Evolutionary conservation across 2,888 invertebrate genomes (phyloP), one percentile per base, ranked within the genome.

Genomic region (Parasteatoda lunata): DNA sequence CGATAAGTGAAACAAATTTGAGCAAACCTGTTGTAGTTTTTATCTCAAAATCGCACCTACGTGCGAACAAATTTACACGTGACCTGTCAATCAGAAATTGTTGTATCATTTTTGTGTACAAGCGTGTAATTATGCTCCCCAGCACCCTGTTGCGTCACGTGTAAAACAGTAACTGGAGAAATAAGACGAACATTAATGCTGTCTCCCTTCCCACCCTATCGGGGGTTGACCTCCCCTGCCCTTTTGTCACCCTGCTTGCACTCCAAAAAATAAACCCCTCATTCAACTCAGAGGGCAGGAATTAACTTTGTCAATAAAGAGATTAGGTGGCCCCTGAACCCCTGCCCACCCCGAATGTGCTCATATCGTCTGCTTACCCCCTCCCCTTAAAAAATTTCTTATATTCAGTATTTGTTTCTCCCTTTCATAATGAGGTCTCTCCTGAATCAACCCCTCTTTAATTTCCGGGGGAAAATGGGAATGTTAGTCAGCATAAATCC

Each of bases 221-320:
- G 49, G 15, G 52, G 70, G 51, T 30, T 76, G 69, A 70, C 78
- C 75, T 48, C 76, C 15, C 64, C 64, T 73, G 81, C 64, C 68
- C 81, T 73, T 72, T 72, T 64, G 71, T 72, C 73, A 49, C 80
- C 72, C 72, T 66, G 30, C 72, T 15, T 72, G 49, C 70, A n/a
- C 69, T 70, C 68, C 59, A 78, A 80, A 80, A 81, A 81, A 86
- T 80, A 65, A 80, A 59, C 69, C 77, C 72, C 72, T 51, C 81
- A 49, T 51, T 73, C 79, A 66, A 15, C 70, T 66, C 66, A 76
- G 77, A 86, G 80, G 85, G 80, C 72, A 86, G 86, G 86, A 87
- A 87, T 87, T 87, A 87, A 87, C 77, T 81, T 66, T 77, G 86
- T 87, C 86, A 87, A 87, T 87, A 82, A 82, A 81, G 71, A 82